Evolutionary conservation across 2,113 vertebrate species (phyloP).

Genomic region (Orycteropus afer): DNA sequence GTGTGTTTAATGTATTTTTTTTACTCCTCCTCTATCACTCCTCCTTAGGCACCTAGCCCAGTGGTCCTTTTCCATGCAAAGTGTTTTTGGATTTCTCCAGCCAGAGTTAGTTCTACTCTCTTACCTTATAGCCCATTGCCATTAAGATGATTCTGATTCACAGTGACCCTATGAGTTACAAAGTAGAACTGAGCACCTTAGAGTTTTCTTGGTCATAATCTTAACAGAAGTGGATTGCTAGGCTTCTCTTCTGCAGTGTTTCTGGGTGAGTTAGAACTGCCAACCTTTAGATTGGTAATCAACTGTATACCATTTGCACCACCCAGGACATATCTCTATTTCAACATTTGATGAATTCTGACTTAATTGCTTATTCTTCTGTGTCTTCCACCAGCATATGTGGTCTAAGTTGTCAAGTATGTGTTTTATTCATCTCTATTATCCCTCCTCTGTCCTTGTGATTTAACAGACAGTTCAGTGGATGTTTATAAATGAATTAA

Average conservation of each 20-base stretch:
- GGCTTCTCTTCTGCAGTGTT: too few species aligned
- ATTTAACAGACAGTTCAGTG: conserved; percentile 25
- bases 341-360: background rate
- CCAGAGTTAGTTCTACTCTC: background rate
- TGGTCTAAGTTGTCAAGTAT: conserved; percentile 8
- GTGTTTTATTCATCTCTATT: conserved; percentile 38
- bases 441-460: background rate
- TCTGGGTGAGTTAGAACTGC: too few species aligned
- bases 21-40: too few species aligned
- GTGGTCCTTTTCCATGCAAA: background rate
- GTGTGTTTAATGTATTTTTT: background rate
- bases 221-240: too few species aligned
- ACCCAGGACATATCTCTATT: background rate
- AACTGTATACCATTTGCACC: background rate
- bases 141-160: too few species aligned
- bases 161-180: too few species aligned
- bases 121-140: background rate
- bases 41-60: background rate
- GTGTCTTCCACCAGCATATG: background rate
- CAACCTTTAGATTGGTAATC: too few species aligned
- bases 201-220: too few species aligned
- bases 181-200: too few species aligned
- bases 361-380: conserved; percentile 54
- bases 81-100: background rate
- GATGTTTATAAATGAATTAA: conserved; percentile 19